Percentiles rank a stretch among this genome's conserved stretches.
These are phyloP conservation scores for Pinna nobilis DNA, from an alignment of 1,140 invertebrate species.

Conservation along the genomic window DNA sequence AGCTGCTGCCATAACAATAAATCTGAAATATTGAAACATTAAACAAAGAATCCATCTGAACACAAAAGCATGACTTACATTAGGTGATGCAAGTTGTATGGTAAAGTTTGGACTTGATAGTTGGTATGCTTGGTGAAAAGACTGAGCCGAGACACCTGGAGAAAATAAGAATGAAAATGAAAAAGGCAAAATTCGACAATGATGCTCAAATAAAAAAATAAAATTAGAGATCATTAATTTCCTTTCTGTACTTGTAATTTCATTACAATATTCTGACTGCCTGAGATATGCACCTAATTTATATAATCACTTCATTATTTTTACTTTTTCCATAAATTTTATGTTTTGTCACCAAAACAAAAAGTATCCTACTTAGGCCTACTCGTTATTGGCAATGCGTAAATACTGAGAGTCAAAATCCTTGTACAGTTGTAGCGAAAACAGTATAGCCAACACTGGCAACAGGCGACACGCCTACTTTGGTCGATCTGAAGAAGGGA, in stretches of 20 bases:
- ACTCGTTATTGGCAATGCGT: no score
- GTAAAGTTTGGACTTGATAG: slow-evolving; percentile 73
- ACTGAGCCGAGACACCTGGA: slow-evolving; percentile 74
- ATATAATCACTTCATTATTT: background rate
- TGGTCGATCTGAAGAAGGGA: no score
- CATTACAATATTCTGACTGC: background rate
- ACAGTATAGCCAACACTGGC: no score
- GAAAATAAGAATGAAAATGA: slow-evolving; percentile 35
- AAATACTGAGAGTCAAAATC: no score
- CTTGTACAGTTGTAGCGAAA: no score
- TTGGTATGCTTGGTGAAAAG: slow-evolving; percentile 75
- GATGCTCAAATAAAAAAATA: background rate
- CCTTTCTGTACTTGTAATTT: background rate
- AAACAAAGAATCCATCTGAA: background rate
- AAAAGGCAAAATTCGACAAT: background rate
- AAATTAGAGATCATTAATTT: background rate
- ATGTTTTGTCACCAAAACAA: no score
- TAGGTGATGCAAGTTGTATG: slow-evolving; percentile 74
- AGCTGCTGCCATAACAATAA: background rate
- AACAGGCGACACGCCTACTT: background rate
- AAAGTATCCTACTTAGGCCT: no score
- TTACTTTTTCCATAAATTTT: no score
- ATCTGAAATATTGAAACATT: background rate
- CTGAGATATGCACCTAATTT: background rate
- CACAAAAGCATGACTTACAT: slow-evolving; percentile 59